Evolutionary conservation across 2,888 invertebrate species (phyloP).

Genomic region (Lordiphosa fenestrarum): DNA sequence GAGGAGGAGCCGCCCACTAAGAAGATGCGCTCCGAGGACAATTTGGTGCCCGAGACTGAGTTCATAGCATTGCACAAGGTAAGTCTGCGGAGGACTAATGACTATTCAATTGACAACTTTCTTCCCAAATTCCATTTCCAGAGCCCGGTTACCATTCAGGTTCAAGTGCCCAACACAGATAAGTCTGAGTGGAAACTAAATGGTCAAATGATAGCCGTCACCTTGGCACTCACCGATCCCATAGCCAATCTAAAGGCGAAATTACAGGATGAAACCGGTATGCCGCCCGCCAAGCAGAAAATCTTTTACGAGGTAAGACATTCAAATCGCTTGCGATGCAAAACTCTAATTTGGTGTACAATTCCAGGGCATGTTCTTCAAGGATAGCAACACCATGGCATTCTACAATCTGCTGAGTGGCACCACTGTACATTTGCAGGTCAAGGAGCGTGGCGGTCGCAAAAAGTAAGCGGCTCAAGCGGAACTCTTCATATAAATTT

Average conservation of each 20-base stretch:
- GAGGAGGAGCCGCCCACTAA: constrained; percentile 94
- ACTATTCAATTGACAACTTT: constrained; percentile 56
- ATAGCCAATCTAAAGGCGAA: constrained; percentile 93
- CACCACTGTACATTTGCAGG: constrained; percentile 91
- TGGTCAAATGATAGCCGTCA: constrained; percentile 91
- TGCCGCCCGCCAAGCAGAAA: constrained; percentile 99
- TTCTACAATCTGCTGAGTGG: constrained; percentile 96
- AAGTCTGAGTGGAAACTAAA: constrained; percentile 97
- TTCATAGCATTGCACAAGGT: constrained; percentile 87
- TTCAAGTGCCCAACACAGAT: constrained; percentile 91
- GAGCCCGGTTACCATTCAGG: constrained; percentile 90
- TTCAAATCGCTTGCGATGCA: too few relatives aligned
- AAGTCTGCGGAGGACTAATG: background rate
- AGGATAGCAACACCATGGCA: constrained; percentile 96
- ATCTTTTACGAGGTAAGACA: constrained; percentile 91
- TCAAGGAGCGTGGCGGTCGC: constrained; percentile 98
- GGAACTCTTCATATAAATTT: constrained; percentile 23
- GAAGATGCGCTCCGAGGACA: constrained; percentile 94
- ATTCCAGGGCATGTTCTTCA: constrained; percentile 96
- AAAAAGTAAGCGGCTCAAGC: constrained; percentile 87
- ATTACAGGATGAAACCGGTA: constrained; percentile 90
- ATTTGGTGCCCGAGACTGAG: constrained; percentile 92
- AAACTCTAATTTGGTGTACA: too few relatives aligned
- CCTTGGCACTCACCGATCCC: constrained; percentile 87
- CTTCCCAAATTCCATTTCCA: constrained; percentile 69